Evolutionary conservation across 2,888 invertebrate genomes (phyloP), one percentile per base, ranked within the genome.

Genomic region (Margaritifera margaritifera): DNA sequence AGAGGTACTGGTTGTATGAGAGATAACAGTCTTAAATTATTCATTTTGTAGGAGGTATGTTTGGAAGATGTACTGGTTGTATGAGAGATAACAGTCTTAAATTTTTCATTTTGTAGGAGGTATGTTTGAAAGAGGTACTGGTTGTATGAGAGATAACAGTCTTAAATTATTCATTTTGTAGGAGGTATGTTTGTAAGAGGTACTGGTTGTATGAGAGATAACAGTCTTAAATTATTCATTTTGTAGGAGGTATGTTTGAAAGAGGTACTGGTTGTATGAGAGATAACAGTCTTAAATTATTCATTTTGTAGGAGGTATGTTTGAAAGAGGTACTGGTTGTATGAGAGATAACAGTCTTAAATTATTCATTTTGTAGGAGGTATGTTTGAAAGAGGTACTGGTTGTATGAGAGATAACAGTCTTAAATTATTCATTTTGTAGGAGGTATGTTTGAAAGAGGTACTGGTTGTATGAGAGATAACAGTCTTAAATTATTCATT

Each of bases 201-300:
- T 93, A 94, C 82, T 90, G 92, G 87, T 89, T 95, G 62, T 91
- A 92, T n/a, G n/a, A n/a, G 11, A 42, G 2, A 42, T 4, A 31
- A 6, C 8, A 22, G 55, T n/a, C 55, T 24, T 15, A n/a, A 8
- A 42, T 15, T 51, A 19, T 25, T 58, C n/a, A 6, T 67, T 59
- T 82, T 94, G 93, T 75, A 95, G 95, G 95, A 92, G 91, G 69
- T 94, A 94, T 85, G 91, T 90, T 8, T 90, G 90, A 90, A 92
- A 91, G 80, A 93, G 93, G 2, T 93, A 94, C 82, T 90, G 92
- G 87, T 89, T 95, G 62, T 91, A 92, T n/a, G n/a, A n/a, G 11
- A 42, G 2, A 42, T 4, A 31, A 6, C 8, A 22, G 55, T n/a
- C 55, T 24, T 15, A n/a, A 8, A 42, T 15, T 51, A 19, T 25